Percentiles rank a stretch among this genome's conserved stretches.
Evolutionary conservation across 2,797 vertebrate species (phyloP).

Genomic region (Falco peregrinus): DNA sequence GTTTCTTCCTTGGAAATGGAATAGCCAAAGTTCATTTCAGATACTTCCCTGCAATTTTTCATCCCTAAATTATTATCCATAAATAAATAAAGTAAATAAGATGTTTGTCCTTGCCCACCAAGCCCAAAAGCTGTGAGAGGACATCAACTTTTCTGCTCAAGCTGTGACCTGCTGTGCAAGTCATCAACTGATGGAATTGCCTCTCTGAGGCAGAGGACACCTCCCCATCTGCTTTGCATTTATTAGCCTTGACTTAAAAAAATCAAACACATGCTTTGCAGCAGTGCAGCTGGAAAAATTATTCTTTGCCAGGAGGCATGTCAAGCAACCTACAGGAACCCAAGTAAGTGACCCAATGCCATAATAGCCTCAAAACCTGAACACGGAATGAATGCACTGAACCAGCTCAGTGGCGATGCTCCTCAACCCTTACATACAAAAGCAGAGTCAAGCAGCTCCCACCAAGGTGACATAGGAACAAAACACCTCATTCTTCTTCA

Average conservation of each 20-base stretch:
- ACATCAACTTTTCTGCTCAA: not conserved
- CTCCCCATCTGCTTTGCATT: constrained; percentile 39
- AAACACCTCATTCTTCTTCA: not conserved
- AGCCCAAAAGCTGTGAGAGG: not conserved
- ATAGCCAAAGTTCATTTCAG: not conserved
- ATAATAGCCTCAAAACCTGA: not conserved
- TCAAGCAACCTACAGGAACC: not conserved
- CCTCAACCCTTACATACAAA: not conserved
- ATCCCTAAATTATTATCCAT: not conserved
- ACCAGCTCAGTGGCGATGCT: not conserved
- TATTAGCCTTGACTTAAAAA: not conserved
- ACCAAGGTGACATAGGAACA: not conserved
- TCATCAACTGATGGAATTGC: constrained; percentile 22
- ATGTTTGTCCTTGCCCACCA: not conserved
- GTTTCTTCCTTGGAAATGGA: constrained; percentile 8
- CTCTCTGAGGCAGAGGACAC: not conserved
- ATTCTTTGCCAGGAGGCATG: not conserved
- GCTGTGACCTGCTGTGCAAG: not conserved
- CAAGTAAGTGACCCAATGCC: not conserved
- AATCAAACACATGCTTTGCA: not conserved
- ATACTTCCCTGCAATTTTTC: not conserved
- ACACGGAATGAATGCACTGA: not conserved
- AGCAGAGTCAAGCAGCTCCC: not conserved
- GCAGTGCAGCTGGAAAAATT: not conserved
- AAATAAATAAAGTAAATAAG: not conserved